A percentile compares a stretch with the other conserved stretches of the same genome.
phyloP scores from a whole-genome alignment of 2,113 vertebrate species.

The Mormoops blainvillei region DNA sequence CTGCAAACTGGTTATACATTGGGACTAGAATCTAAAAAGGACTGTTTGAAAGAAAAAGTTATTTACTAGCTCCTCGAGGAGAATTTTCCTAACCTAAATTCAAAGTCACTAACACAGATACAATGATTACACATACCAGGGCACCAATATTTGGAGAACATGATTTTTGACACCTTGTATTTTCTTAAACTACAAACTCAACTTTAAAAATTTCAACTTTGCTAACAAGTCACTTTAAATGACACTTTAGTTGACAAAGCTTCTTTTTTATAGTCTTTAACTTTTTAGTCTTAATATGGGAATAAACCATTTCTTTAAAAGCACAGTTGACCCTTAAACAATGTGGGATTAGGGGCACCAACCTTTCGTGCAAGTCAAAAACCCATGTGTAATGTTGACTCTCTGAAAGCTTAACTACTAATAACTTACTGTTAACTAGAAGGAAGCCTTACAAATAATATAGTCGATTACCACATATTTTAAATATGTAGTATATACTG shows the following conservation, averaged over 20 bases:
- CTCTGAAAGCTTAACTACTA: background rate
- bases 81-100: slow-evolving; percentile 28
- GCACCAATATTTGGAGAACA: background rate
- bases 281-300: background rate
- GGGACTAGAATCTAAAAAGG: background rate
- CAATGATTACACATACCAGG: background rate
- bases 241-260: background rate
- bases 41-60: slow-evolving; percentile 17
- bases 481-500: background rate
- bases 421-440: background rate
- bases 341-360: background rate
- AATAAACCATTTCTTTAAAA: background rate
- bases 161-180: background rate
- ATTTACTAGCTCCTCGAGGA: background rate
- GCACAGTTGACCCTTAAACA: background rate
- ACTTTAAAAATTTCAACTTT: background rate
- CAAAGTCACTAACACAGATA: slow-evolving; percentile 20
- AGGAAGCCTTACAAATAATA: background rate
- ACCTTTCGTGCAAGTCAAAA: background rate
- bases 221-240: slow-evolving; percentile 14
- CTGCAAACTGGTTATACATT: background rate
- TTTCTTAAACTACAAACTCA: slow-evolving; percentile 27
- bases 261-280: slow-evolving; percentile 21
- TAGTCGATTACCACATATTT: background rate
- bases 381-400: background rate